These are phyloP conservation scores for Cyanistes caeruleus DNA, from an alignment of 2,113 vertebrate genomes.

Conservation along the genomic window DNA sequence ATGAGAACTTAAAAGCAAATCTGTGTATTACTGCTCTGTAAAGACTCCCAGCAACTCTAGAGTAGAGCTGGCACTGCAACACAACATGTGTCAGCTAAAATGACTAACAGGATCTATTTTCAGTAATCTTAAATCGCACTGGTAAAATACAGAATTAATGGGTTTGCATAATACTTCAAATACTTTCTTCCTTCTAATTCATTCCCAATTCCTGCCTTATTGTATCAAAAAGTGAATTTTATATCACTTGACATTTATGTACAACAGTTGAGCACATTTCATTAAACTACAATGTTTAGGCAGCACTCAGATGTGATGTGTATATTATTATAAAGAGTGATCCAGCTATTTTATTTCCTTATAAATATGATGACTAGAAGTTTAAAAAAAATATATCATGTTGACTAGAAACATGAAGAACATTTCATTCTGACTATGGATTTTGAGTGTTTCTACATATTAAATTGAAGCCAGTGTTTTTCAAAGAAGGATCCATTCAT, in stretches of 20 bases:
- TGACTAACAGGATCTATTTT: slow-evolving; percentile 69
- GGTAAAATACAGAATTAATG: slow-evolving; percentile 72
- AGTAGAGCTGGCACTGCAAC: slow-evolving; percentile 59
- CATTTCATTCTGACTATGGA: not conserved
- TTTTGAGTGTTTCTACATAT: not conserved
- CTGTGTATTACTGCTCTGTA: slow-evolving; percentile 64
- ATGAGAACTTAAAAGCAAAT: slow-evolving; percentile 71
- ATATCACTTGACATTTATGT: slow-evolving; percentile 63
- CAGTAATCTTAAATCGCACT: slow-evolving; percentile 68
- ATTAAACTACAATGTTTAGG: slow-evolving; percentile 58
- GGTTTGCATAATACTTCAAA: slow-evolving; percentile 61
- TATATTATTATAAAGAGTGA: slow-evolving; percentile 55
- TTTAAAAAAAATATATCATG: slow-evolving; percentile 28
- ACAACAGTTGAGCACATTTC: slow-evolving; percentile 61
- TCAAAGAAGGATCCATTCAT: not conserved
- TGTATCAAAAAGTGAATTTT: slow-evolving; percentile 68
- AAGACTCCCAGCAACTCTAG: slow-evolving; percentile 58
- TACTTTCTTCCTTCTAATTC: slow-evolving; percentile 54
- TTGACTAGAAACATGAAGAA: slow-evolving; percentile 9
- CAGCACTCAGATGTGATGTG: slow-evolving; percentile 39
- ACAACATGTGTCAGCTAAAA: slow-evolving; percentile 65
- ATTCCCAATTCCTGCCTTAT: slow-evolving; percentile 42
- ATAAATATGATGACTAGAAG: slow-evolving; percentile 12
- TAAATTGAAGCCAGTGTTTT: not conserved
- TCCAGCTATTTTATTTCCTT: slow-evolving; percentile 63